Base-by-base conservation (phyloP, 64 coral and sea anemone species). In the Pocillopora damicornis region DNA sequence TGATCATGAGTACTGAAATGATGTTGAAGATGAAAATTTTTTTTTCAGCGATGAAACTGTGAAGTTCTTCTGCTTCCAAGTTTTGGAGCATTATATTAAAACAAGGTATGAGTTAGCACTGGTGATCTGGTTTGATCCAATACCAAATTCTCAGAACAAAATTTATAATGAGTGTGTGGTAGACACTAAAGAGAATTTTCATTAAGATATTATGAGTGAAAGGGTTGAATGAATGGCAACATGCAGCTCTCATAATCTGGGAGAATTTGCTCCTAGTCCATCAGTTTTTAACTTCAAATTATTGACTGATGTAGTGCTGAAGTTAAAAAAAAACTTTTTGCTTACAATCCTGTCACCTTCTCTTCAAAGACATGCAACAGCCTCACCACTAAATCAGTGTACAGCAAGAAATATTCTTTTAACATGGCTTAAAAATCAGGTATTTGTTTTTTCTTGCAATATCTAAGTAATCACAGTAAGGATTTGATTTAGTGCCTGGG, bases 41-140 rank as follows among this genome's bases (percentile, higher is more conserved):
- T 88, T 74, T 74, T 89, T 57, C 75, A 98, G 95, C 79, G 92
- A 94, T 87, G 92, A 94, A 60, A 93, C 83, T 82, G 86, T 88
- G 56, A 94, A 94, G 80, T 98, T 98, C 75, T 98, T 98, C 45
- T 98, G 95, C 86, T 94, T 98, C 75, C 92, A 98, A 98, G 92
- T 94, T 1, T 58, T 98, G 59, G 95, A 98, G 57, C 92, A 98
- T 75, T 76, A 91, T 42, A 88, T 93, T 20, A 94, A 75, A 59
- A 98, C 92, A 91, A 98, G 92, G 95, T 94, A 78, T 30, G 71
- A 59, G 30, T 15, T 20, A 23, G 42, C 22, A 30, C 30, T 30
- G 30, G 30, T 30, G 30, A 30, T 30, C 30, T 30, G 30, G 30
- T 51, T 51, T 51, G 42, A 51, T 51, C 42, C 42, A 51, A 51